Percentiles rank a stretch among this genome's conserved stretches.
Conservation (phyloP, 1,140 invertebrate species). For the Brachionus asplanchnoidis region DNA sequence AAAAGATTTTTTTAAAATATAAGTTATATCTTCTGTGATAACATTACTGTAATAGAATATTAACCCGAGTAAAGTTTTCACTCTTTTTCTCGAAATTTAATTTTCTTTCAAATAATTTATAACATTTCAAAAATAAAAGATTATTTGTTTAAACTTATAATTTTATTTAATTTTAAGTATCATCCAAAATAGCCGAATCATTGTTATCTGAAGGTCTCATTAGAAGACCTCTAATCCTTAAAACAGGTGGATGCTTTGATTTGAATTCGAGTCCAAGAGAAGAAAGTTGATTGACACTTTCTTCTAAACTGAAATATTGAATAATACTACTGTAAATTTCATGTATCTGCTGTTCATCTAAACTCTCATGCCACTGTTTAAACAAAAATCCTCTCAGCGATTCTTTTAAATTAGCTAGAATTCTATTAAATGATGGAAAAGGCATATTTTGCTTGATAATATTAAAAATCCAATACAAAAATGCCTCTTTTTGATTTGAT, state of each 20-base stretch:
- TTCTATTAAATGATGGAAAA: constrained; percentile 43
- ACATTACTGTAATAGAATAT: too few species aligned
- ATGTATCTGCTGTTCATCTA: constrained; percentile 42
- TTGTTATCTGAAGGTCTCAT: background rate
- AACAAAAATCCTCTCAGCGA: constrained; percentile 43
- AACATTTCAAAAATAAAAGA: background rate
- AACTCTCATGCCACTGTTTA: constrained; percentile 45
- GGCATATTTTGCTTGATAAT: constrained; percentile 45
- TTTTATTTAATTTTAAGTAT: constrained; percentile 1
- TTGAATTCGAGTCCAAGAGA: background rate
- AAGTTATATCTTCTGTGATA: too few species aligned
- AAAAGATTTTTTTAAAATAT: too few species aligned
- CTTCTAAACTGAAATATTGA: background rate
- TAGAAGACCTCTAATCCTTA: constrained; percentile 18
- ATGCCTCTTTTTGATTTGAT: constrained; percentile 42
- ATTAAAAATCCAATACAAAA: constrained; percentile 46
- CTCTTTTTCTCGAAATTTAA: background rate
- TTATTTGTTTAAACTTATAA: background rate
- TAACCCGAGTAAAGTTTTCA: background rate
- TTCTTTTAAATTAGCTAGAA: constrained; percentile 43
- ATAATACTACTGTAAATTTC: background rate
- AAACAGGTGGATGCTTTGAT: background rate
- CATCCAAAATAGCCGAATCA: background rate
- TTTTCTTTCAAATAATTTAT: background rate
- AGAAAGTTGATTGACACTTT: background rate